A percentile compares a stretch with the other conserved stretches of the same genome.
phyloP scores from a whole-genome alignment of 2,888 invertebrate genomes.

The Caenorhabditis virilis region DNA sequence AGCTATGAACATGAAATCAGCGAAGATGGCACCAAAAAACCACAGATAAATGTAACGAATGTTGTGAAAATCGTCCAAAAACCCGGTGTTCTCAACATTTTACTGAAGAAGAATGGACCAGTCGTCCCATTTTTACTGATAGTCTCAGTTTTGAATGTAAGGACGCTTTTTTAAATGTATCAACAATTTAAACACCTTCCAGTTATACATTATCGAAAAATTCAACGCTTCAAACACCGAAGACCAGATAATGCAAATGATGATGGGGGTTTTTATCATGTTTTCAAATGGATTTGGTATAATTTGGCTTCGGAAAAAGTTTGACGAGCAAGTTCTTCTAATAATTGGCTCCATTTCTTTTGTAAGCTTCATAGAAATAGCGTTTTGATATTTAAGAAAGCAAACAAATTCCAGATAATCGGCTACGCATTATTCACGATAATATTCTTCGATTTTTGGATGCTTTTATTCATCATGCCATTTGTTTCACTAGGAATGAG shows the following conservation, averaged over 20 bases:
- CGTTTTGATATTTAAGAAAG: too few species aligned
- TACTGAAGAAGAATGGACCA: conserved; percentile 51
- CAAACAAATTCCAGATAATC: conserved; percentile 33
- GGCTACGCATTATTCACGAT: conserved; percentile 41
- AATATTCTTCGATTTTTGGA: conserved; percentile 47
- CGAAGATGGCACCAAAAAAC: conserved; percentile 11
- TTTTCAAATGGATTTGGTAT: conserved; percentile 57
- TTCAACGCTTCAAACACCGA: conserved; percentile 46
- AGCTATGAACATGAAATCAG: conserved; percentile 36
- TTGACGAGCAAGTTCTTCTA: conserved; percentile 52
- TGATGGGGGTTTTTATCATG: conserved; percentile 54
- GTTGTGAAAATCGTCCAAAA: conserved; percentile 41
- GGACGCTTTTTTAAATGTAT: neutral
- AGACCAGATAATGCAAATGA: conserved; percentile 51
- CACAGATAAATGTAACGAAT: conserved; percentile 27
- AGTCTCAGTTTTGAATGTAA: conserved; percentile 50
- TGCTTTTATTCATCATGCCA: conserved; percentile 51
- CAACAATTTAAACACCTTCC: conserved; percentile 13
- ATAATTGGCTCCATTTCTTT: conserved; percentile 43
- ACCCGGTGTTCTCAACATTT: conserved; percentile 47
- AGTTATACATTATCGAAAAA: conserved; percentile 57
- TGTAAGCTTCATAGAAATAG: too few species aligned
- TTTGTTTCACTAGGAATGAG: conserved; percentile 53
- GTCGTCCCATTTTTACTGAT: conserved; percentile 47
- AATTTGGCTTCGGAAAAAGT: conserved; percentile 49